Base-by-base conservation (phyloP, 2,797 vertebrate species). In the Tolypeutes matacus region DNA sequence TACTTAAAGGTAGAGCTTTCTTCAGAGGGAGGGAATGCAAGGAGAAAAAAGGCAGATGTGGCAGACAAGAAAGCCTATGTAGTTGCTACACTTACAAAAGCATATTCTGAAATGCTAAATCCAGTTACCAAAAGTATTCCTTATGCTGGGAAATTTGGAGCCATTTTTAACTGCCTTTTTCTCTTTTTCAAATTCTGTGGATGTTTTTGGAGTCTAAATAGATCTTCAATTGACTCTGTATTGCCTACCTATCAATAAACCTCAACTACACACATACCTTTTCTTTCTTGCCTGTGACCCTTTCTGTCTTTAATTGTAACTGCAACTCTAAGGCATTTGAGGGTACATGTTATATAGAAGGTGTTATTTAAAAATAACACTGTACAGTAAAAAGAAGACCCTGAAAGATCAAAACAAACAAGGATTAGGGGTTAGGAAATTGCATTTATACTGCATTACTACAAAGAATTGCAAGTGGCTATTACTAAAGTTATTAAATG, bases 341-440 rank as follows among this genome's bases (percentile, higher is more conserved):
- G 95, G 82, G 82, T 96, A 95, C 95, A 96, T 94, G 94, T 95
- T 97, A 97, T 53, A 97, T 60, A 93, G 95, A 95, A 96, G 96
- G 91, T 95, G 97, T 95, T 94, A 96, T 96, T 95, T 85, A 85
- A 95, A 95, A 95, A 97, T 95, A 96, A 96, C 96, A 95, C 96
- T 84, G 60, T 94, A 97, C 92, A 96, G 96, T 97, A 96, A 95
- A 97, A 96, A 92, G 96, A 96, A 97, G 97, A 96, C 82, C 94
- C 96, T 97, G 96, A 96, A 97, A 97, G 97, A 97, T 93, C 95
- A 97, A 97, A 97, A 97, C 95, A 97, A 96, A 97, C 95, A 96
- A 89, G 73, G 89, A 84, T 95, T 96, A 23, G 34, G 93, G 60
- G 20, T 83, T 39, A 91, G 91, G 82, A 95, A 25, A 97, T 46